Conservation (phyloP, 2,888 invertebrate genomes). For the Phasia obesa region DNA sequence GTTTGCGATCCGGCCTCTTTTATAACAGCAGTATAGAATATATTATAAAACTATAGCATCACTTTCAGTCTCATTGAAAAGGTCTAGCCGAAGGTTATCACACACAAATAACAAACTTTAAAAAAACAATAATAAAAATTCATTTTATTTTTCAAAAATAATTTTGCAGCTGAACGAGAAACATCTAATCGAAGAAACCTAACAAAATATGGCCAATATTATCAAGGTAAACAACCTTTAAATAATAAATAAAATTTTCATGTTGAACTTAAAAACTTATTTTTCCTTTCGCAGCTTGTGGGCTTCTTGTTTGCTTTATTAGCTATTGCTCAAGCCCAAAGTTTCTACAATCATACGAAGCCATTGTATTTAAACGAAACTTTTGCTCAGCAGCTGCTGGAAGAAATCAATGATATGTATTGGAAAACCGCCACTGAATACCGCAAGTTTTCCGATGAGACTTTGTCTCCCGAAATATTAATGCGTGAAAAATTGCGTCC, state of each 20-base stretch:
- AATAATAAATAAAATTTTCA: not conserved
- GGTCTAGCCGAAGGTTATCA: conserved; percentile 60
- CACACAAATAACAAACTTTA: not conserved
- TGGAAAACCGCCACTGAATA: conserved; percentile 72
- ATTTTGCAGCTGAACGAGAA: not conserved
- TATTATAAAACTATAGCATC: conserved; percentile 2
- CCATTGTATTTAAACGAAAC: conserved; percentile 59
- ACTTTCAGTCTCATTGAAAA: not conserved
- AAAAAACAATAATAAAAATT: not conserved
- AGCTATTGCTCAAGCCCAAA: not conserved
- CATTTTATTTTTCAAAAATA: not conserved
- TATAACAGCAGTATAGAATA: not conserved
- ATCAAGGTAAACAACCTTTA: not conserved
- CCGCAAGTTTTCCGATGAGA: conserved; percentile 73
- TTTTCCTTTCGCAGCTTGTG: conserved; percentile 29
- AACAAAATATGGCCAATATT: conserved; percentile 10
- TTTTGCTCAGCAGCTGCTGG: conserved; percentile 68
- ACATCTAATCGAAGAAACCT: not conserved
- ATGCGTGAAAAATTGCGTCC: conserved; percentile 74
- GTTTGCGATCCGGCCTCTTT: too few species aligned
- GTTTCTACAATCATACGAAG: conserved; percentile 6
- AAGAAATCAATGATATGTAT: conserved; percentile 72
- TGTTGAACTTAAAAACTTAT: not conserved
- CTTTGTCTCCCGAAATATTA: conserved; percentile 73
- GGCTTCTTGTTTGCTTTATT: not conserved